Conservation (phyloP, 2,888 invertebrate species). For the Maniola hyperantus region DNA sequence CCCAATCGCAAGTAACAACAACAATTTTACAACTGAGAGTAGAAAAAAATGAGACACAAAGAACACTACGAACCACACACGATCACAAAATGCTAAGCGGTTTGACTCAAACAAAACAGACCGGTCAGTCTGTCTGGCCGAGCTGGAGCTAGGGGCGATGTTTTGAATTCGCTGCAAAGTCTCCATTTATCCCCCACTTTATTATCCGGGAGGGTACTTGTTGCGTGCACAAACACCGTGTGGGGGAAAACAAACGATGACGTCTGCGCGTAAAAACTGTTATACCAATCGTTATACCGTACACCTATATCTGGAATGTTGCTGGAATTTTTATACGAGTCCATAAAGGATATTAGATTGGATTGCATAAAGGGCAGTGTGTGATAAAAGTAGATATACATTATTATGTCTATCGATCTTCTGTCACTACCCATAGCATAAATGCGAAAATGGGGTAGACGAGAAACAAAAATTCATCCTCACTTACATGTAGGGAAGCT, state of each 20-base stretch:
- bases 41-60: too few species aligned
- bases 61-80: too few species aligned
- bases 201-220: constrained; percentile 39
- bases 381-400: too few species aligned
- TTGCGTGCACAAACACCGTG: constrained; percentile 40
- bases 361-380: neutral
- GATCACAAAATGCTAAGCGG: neutral
- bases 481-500: too few species aligned
- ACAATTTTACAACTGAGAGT: too few species aligned
- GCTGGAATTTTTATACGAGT: neutral
- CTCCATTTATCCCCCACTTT: constrained; percentile 41
- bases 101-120: neutral
- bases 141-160: constrained; percentile 24
- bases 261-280: constrained; percentile 43
- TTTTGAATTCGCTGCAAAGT: constrained; percentile 38
- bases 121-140: constrained; percentile 10
- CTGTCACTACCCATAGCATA: too few species aligned
- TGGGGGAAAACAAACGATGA: constrained; percentile 39
- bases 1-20: too few species aligned
- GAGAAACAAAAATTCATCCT: too few species aligned
- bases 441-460: too few species aligned
- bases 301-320: constrained; percentile 3
- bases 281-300: constrained; percentile 37
- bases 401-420: too few species aligned
- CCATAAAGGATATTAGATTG: neutral